Percentiles rank a stretch among this genome's conserved stretches.
Evolutionary conservation across 2,797 vertebrate genomes (phyloP).

Genomic region (Anguilla anguilla): DNA sequence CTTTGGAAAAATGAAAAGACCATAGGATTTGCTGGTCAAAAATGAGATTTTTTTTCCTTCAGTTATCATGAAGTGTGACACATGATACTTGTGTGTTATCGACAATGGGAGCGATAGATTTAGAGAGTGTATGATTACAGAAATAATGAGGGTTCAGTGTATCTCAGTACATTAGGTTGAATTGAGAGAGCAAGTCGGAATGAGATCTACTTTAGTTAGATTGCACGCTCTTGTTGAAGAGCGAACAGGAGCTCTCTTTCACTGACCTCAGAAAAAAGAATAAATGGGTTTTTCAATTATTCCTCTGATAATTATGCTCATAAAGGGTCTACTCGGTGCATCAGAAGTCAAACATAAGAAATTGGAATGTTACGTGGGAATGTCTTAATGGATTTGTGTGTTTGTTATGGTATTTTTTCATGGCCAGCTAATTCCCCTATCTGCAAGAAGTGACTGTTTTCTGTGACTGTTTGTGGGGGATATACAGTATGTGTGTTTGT

Average conservation of each 20-base stretch:
- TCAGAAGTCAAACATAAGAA: neutral
- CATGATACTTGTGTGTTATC: neutral
- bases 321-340: neutral
- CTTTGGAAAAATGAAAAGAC: neutral
- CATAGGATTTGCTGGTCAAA: neutral
- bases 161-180: neutral
- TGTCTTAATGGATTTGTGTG: neutral
- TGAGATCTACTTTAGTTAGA: conserved; percentile 25
- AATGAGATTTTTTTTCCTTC: neutral
- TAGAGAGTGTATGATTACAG: neutral
- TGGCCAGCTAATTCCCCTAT: neutral
- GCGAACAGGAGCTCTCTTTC: neutral
- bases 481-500: too few relatives aligned
- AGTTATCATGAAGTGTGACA: neutral
- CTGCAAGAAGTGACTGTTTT: neutral
- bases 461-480: neutral
- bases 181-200: conserved; percentile 6
- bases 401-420: neutral
- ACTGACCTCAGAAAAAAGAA: neutral
- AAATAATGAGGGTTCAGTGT: neutral
- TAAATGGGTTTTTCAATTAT: conserved; percentile 3
- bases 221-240: conserved; percentile 17
- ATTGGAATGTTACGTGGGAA: neutral
- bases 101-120: neutral
- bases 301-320: neutral